These are phyloP conservation scores for Tachina lurida DNA, from an alignment of 2,888 invertebrate species.

Conservation along the genomic window DNA sequence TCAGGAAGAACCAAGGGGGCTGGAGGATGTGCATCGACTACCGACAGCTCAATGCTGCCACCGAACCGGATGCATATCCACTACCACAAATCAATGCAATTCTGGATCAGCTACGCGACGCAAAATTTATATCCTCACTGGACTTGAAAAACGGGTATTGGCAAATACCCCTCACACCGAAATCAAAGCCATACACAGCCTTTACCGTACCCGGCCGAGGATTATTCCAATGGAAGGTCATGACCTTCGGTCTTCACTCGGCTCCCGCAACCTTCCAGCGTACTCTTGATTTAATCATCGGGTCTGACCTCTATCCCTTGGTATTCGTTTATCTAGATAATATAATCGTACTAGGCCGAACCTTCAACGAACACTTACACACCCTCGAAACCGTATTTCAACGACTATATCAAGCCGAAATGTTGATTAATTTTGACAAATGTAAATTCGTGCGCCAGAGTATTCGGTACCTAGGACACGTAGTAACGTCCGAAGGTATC, in stretches of 20 bases:
- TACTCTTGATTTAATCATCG: slow-evolving; percentile 29
- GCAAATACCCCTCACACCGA: slow-evolving; percentile 33
- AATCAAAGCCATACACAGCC: slow-evolving; percentile 9
- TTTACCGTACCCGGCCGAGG: no score
- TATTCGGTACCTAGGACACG: slow-evolving; percentile 28
- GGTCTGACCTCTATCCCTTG: slow-evolving; percentile 13
- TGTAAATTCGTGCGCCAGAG: no score
- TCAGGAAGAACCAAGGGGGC: no score
- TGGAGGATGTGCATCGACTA: no score
- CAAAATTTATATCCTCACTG: no score
- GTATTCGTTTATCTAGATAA: slow-evolving; percentile 51
- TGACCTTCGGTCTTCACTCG: slow-evolving; percentile 54
- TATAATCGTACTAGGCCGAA: slow-evolving; percentile 29
- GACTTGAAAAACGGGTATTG: no score
- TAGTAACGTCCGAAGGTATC: slow-evolving; percentile 20
- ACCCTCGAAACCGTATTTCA: not conserved
- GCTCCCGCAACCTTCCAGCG: slow-evolving; percentile 53
- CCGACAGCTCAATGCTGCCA: no score
- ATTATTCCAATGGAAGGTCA: slow-evolving; percentile 53
- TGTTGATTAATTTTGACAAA: slow-evolving; percentile 38
- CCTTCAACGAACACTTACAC: slow-evolving; percentile 24
- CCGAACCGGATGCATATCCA: no score
- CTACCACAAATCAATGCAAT: no score
- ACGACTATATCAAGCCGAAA: not conserved
- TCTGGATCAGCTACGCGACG: no score